phyloP scores from a whole-genome alignment of 2,888 invertebrate genomes.

The Pseudococcus viburni region DNA sequence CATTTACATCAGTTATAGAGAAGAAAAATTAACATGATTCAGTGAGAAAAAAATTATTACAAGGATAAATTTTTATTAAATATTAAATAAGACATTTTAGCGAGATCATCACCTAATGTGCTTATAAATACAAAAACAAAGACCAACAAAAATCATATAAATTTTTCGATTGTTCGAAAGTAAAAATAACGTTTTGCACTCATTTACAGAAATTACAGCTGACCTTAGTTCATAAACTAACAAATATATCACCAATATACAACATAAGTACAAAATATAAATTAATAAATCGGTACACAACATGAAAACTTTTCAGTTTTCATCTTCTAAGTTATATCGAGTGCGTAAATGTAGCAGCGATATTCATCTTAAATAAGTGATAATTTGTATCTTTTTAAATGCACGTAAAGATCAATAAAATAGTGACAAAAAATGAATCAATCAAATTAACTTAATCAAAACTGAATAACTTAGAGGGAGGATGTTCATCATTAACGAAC shows the following conservation, averaged over 20 bases:
- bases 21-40: no score
- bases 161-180: constrained; percentile 15
- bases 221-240: background rate
- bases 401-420: background rate
- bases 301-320: background rate
- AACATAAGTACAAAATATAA: constrained; percentile 4
- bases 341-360: background rate
- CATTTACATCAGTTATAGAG: no score
- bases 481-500: background rate
- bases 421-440: background rate
- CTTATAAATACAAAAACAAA: constrained; percentile 17
- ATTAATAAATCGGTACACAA: background rate
- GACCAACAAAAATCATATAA: constrained; percentile 19
- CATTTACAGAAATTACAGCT: constrained; percentile 3
- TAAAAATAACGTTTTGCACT: background rate
- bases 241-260: constrained; percentile 19
- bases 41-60: background rate
- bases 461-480: background rate
- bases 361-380: background rate
- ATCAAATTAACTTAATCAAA: background rate
- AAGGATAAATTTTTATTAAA: background rate
- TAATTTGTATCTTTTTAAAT: constrained; percentile 10
- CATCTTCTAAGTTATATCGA: background rate
- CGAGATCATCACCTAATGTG: constrained; percentile 28
- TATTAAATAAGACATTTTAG: background rate